Base-by-base conservation (phyloP, 2,797 vertebrate species). In the Hydrophis major region DNA sequence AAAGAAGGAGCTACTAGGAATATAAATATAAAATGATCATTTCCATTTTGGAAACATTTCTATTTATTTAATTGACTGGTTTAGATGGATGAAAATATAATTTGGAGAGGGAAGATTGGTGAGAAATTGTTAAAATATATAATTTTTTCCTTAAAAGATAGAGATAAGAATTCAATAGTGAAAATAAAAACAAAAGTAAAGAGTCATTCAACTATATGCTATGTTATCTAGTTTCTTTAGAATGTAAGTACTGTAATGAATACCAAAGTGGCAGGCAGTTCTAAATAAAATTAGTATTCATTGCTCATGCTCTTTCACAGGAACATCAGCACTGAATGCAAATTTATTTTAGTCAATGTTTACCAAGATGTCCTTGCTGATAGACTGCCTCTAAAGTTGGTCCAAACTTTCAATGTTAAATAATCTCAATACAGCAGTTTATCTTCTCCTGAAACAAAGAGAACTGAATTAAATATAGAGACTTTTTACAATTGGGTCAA, bases 401-500 rank as follows among this genome's bases (percentile, higher is more conserved):
- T 88, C 53, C 61, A 93, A 89, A 74, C 4, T 12, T 95, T 92
- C 57, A 18, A 1, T 90, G 69, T 42, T 11, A 90, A 63, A 53
- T 89, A 92, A 57, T 27, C 47, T 63, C 69, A 53, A 1, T 32
- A 4, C 90, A 91, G 87, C 32, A 86, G 57, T 90, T 63, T 78
- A 16, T 92, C n/a, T 25, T 93, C 91, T 90, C 60, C 22, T 92
- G 88, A 83, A 83, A 89, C 11, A 53, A 53, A 56, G 11, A 12
- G 94, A 66, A 95, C 69, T 27, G 25, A 94, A 90, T 92, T 93
- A n/a, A 95, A 92, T 10, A 91, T 93, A 95, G 37, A 0, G 2
- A 56, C 28, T 93, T 89, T 90, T 89, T 92, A 50, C 93, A 94
- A 96, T 88, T 50, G 57, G 20, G 28, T 89, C 47, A 50, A 2